Percentiles rank a stretch among this genome's conserved stretches.
phyloP scores from a whole-genome alignment of 2,113 vertebrate species.

The Cololabis saira region DNA sequence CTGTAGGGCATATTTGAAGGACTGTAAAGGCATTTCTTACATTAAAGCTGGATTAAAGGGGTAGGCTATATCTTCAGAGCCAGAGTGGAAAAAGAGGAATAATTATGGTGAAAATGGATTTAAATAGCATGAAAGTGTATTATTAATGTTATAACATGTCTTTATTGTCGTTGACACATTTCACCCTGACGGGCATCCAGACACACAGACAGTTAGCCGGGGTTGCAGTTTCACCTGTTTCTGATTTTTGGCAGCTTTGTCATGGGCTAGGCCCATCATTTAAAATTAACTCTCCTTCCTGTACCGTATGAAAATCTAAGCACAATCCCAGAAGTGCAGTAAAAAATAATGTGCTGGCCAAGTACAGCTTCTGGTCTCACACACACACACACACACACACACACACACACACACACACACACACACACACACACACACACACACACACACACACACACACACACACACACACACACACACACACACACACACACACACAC shows the following conservation, averaged over 20 bases:
- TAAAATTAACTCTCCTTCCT: slow-evolving; percentile 81
- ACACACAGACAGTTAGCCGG: slow-evolving; percentile 10
- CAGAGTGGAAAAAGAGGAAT: not conserved
- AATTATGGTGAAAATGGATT: slow-evolving; percentile 1
- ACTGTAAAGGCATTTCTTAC: not conserved
- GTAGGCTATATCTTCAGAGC: not conserved
- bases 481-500: too few relatives aligned
- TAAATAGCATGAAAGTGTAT: not conserved
- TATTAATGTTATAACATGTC: slow-evolving; percentile 19
- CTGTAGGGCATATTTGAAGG: not conserved
- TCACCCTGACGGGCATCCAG: slow-evolving; percentile 29
- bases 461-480: too few relatives aligned
- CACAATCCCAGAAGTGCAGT: slow-evolving; percentile 76
- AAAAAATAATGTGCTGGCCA: slow-evolving; percentile 62
- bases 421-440: too few relatives aligned
- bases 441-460: too few relatives aligned
- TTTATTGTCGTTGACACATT: slow-evolving; percentile 4
- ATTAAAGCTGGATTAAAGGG: not conserved
- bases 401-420: too few relatives aligned
- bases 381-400: too few relatives aligned
- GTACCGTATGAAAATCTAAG: slow-evolving; percentile 79
- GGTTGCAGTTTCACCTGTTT: slow-evolving; percentile 72
- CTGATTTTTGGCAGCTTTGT: slow-evolving; percentile 61
- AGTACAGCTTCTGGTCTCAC: slow-evolving; percentile 69
- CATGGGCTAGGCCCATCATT: slow-evolving; percentile 61